Conservation (phyloP, 2,888 invertebrate species). For the Azorinus chamasolen region DNA sequence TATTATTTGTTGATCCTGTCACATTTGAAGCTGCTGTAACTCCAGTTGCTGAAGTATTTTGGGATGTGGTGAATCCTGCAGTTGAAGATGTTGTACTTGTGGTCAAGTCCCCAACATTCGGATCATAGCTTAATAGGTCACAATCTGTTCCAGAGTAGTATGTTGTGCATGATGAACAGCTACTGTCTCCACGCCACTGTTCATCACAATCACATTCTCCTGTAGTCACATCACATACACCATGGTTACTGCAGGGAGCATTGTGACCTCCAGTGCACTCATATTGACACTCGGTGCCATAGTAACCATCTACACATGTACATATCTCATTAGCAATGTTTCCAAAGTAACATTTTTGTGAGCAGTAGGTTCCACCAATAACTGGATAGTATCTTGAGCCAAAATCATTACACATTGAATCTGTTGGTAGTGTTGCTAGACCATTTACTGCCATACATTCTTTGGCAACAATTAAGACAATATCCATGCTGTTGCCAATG, state of each 20-base stretch:
- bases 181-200: conserved; percentile 64
- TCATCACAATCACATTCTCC: conserved; percentile 69
- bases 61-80: neutral
- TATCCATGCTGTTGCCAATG: conserved; percentile 34
- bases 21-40: neutral
- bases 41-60: conserved; percentile 4
- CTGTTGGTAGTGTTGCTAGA: conserved; percentile 47
- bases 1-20: neutral
- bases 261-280: conserved; percentile 72
- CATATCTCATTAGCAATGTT: conserved; percentile 20
- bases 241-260: conserved; percentile 67
- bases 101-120: conserved; percentile 16
- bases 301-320: conserved; percentile 57
- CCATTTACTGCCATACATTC: conserved; percentile 46
- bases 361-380: conserved; percentile 62
- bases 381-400: conserved; percentile 49
- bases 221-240: conserved; percentile 59
- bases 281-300: conserved; percentile 57
- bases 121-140: conserved; percentile 24
- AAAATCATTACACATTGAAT: conserved; percentile 64
- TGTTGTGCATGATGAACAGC: conserved; percentile 52
- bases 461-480: conserved; percentile 52
- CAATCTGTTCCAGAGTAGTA: conserved; percentile 54
- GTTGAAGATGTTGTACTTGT: conserved; percentile 18
- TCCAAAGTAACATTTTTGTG: conserved; percentile 50